Conservation (phyloP, 2,888 invertebrate species). For the Cyclophora punctaria region DNA sequence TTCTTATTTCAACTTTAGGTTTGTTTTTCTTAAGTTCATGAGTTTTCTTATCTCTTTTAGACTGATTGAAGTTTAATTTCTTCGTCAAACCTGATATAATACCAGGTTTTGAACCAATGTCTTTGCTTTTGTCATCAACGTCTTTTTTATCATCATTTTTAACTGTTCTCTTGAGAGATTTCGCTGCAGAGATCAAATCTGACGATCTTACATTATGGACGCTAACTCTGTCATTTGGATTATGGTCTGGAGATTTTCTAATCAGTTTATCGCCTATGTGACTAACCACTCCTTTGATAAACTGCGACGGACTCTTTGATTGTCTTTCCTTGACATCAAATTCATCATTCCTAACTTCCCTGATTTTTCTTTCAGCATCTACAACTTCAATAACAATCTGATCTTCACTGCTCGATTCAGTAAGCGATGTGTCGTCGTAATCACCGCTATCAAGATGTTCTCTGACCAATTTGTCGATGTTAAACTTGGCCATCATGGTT, state of each 20-base stretch:
- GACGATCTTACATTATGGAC: constrained; percentile 52
- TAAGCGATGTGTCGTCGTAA: constrained; percentile 57
- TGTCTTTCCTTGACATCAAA: constrained; percentile 25
- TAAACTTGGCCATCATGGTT: constrained; percentile 66
- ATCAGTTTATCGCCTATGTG: constrained; percentile 43
- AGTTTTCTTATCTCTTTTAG: constrained; percentile 44
- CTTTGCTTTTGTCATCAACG: constrained; percentile 23
- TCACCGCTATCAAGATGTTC: constrained; percentile 62
- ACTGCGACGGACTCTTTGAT: constrained; percentile 44
- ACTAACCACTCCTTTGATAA: constrained; percentile 40
- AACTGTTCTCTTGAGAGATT: constrained; percentile 37
- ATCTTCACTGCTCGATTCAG: constrained; percentile 63
- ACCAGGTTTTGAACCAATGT: constrained; percentile 37
- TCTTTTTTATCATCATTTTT: constrained; percentile 21
- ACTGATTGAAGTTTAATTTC: constrained; percentile 54
- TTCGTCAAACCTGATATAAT: constrained; percentile 56
- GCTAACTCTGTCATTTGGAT: constrained; percentile 37
- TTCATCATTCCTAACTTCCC: constrained; percentile 23
- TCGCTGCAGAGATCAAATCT: constrained; percentile 48
- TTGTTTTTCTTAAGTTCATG: constrained; percentile 33
- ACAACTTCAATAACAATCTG: constrained; percentile 41
- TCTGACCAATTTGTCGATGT: constrained; percentile 50
- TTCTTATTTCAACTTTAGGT: constrained; percentile 61
- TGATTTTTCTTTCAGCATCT: background rate
- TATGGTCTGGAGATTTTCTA: constrained; percentile 26